A percentile compares a stretch with the other conserved stretches of the same genome.
Evolutionary conservation across 2,113 vertebrate genomes (phyloP).

Genomic region (Hirundichthys speculiger): DNA sequence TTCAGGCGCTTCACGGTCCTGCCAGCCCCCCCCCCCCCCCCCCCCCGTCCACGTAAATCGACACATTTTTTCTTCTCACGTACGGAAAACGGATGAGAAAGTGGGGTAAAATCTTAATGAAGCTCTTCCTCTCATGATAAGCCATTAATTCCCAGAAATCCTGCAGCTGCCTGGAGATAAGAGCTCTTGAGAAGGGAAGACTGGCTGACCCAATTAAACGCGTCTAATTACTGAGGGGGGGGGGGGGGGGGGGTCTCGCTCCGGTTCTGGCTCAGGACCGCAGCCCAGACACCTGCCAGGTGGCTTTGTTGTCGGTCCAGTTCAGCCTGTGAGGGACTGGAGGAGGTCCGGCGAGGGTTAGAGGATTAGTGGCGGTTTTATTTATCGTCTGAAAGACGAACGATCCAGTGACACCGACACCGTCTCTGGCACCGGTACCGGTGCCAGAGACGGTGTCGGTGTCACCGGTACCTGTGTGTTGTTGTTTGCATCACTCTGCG

Average conservation of each 20-base stretch:
- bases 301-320: not conserved
- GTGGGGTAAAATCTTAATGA: not conserved
- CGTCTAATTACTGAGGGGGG: not conserved
- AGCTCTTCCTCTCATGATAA: slow-evolving; percentile 5
- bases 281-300: not conserved
- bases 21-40: too few relatives aligned
- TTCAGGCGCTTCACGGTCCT: too few relatives aligned
- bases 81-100: not conserved
- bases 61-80: not conserved
- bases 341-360: not conserved
- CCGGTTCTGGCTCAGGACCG: not conserved
- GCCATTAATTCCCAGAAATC: slow-evolving; percentile 7
- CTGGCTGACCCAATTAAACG: not conserved
- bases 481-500: too few relatives aligned
- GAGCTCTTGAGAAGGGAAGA: not conserved
- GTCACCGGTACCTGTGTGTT: too few relatives aligned
- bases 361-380: too few relatives aligned
- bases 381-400: too few relatives aligned
- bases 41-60: not conserved
- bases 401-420: too few relatives aligned
- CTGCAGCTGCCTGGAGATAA: slow-evolving; percentile 1
- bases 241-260: not conserved
- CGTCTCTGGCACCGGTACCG: too few relatives aligned
- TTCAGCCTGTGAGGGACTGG: slow-evolving; percentile 2
- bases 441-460: too few relatives aligned